phyloP scores from a whole-genome alignment of 2,113 vertebrate species.

The Actenoides hombroni region DNA sequence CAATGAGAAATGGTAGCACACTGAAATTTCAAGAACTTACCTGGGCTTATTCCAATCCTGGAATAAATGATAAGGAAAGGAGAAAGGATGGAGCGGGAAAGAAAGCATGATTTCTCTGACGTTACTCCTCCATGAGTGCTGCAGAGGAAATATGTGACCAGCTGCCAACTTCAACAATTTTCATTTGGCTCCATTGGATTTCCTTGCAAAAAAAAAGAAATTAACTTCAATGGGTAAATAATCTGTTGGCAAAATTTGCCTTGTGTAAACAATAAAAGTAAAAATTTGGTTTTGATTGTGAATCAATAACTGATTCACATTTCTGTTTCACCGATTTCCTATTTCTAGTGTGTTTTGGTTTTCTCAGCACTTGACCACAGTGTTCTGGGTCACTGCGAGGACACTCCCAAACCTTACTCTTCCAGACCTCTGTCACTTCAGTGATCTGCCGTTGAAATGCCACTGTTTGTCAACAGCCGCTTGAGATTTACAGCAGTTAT shows the following conservation, averaged over 20 bases:
- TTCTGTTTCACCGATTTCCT: not conserved
- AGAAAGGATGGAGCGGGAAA: not conserved
- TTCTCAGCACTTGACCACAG: not conserved
- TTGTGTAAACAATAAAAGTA: not conserved
- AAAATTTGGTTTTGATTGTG: not conserved
- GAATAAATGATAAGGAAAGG: not conserved
- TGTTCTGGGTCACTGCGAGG: not conserved
- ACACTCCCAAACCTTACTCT: not conserved
- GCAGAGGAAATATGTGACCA: not conserved
- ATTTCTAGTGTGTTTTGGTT: not conserved
- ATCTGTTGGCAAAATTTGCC: not conserved
- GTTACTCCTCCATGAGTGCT: not conserved
- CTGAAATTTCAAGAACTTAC: not conserved
- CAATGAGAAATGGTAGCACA: not conserved
- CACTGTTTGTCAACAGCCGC: not conserved
- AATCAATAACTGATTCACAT: not conserved
- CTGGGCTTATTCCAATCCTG: not conserved
- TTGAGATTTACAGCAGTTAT: not conserved
- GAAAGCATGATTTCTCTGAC: not conserved
- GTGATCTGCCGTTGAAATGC: not conserved
- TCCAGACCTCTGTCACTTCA: not conserved
- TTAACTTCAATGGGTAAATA: not conserved
- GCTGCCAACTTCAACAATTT: not conserved
- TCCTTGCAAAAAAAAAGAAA: not conserved
- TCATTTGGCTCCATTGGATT: not conserved